Evolutionary conservation across 2,113 vertebrate genomes (phyloP).

Genomic region (Lamprotornis superbus): DNA sequence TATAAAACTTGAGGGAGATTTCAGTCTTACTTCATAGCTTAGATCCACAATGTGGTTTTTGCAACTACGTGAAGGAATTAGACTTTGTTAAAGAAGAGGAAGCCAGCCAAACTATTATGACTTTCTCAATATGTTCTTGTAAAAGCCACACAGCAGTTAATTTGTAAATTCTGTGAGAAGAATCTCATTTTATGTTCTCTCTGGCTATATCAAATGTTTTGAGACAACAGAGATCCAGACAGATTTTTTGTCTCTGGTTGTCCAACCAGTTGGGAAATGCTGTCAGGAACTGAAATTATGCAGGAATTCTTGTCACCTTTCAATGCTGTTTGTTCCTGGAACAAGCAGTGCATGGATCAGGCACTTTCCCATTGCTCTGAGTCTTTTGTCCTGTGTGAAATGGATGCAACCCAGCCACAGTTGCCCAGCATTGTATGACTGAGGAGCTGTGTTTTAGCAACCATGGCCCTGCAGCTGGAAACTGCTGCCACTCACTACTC

Average conservation of each 20-base stretch:
- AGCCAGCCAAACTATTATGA: conserved; percentile 12
- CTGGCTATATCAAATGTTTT: conserved; percentile 21
- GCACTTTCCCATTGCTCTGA: not conserved
- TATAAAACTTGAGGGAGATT: not conserved
- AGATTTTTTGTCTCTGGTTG: not conserved
- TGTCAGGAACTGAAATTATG: not conserved
- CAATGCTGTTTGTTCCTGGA: not conserved
- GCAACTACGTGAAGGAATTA: conserved; percentile 15
- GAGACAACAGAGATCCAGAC: conserved; percentile 12
- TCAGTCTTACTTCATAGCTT: not conserved
- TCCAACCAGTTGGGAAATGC: not conserved
- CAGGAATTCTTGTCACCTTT: not conserved
- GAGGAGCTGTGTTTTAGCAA: not conserved
- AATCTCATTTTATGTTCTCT: conserved; percentile 21
- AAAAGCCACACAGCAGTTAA: conserved; percentile 35
- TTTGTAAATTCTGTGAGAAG: conserved; percentile 22
- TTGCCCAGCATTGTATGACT: not conserved
- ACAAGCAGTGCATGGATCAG: not conserved
- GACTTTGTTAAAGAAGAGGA: conserved; percentile 4
- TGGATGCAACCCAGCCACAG: not conserved
- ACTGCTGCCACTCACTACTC: not conserved
- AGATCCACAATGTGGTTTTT: not conserved
- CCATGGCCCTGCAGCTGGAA: not conserved
- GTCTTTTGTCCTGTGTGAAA: not conserved
- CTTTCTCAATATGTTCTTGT: conserved; percentile 6